phyloP scores from a whole-genome alignment of 2,888 invertebrate species.

The Drosophila niveifrons region DNA sequence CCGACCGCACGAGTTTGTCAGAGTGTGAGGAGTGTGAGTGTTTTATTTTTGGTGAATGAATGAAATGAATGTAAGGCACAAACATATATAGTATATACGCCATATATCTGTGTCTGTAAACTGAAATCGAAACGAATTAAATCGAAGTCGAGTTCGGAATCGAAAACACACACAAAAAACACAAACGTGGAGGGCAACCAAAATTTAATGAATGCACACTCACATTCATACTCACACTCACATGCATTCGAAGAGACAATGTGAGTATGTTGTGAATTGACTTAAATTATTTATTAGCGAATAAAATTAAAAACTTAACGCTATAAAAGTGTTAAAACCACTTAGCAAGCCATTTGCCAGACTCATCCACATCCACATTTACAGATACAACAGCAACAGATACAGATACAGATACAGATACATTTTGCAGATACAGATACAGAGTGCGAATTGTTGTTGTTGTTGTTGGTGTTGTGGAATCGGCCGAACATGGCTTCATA shows the following conservation, averaged over 20 bases:
- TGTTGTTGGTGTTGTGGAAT: slow-evolving; percentile 19
- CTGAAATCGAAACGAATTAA: slow-evolving; percentile 57
- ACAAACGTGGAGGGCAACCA: slow-evolving; percentile 63
- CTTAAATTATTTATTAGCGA: slow-evolving; percentile 81
- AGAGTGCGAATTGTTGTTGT: slow-evolving; percentile 29
- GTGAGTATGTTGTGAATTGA: slow-evolving; percentile 73
- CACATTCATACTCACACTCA: slow-evolving; percentile 51
- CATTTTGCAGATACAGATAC: slow-evolving; percentile 8
- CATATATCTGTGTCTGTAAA: slow-evolving; percentile 13
- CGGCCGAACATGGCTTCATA: slow-evolving; percentile 25
- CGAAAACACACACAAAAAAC: slow-evolving; percentile 58
- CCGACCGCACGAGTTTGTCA: neutral
- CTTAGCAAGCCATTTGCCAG: slow-evolving; percentile 80
- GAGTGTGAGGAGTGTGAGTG: slow-evolving; percentile 15
- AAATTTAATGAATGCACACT: slow-evolving; percentile 74
- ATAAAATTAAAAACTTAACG: slow-evolving; percentile 82
- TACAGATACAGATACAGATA: slow-evolving; percentile 8
- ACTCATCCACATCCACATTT: slow-evolving; percentile 22
- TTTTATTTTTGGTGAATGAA: slow-evolving; percentile 49
- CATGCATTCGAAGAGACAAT: neutral
- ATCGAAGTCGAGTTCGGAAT: slow-evolving; percentile 42
- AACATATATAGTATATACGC: slow-evolving; percentile 19
- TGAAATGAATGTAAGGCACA: slow-evolving; percentile 41
- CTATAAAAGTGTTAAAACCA: slow-evolving; percentile 84
- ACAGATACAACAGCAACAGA: slow-evolving; percentile 5